A percentile compares a stretch with the other conserved stretches of the same genome.
These are phyloP conservation scores for Axea sp. DNA, from an alignment of 2,888 invertebrate genomes.

Conservation along the genomic window DNA sequence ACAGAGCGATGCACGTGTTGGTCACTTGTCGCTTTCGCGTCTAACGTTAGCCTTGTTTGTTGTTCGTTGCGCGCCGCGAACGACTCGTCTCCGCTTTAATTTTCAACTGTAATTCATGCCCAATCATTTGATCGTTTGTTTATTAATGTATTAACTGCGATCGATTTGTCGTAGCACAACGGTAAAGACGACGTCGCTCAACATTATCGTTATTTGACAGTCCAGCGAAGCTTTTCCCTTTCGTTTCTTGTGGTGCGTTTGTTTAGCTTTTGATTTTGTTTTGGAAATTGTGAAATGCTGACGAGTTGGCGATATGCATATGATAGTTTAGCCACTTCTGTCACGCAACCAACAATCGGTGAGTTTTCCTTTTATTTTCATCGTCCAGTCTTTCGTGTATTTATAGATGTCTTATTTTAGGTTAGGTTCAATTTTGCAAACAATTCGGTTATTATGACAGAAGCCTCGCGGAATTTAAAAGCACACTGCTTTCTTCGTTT, in stretches of 20 bases:
- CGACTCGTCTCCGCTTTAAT: not conserved
- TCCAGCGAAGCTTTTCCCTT: constrained; percentile 5
- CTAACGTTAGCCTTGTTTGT: constrained; percentile 5
- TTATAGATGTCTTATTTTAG: constrained; percentile 25
- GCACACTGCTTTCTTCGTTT: no score
- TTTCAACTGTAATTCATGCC: not conserved
- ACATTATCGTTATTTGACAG: constrained; percentile 21
- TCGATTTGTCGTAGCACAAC: constrained; percentile 14
- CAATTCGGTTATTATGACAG: no score
- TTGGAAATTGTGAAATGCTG: constrained; percentile 74
- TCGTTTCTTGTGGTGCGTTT: constrained; percentile 23
- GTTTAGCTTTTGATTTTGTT: constrained; percentile 23
- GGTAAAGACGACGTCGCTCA: not conserved
- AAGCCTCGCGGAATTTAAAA: no score
- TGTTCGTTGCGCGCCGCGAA: constrained; percentile 4
- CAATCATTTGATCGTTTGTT: constrained; percentile 15
- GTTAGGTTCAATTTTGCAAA: constrained; percentile 29
- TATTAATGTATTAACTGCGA: constrained; percentile 14
- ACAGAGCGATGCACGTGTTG: constrained; percentile 27
- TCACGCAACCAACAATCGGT: constrained; percentile 68
- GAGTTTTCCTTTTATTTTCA: constrained; percentile 58
- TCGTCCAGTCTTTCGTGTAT: constrained; percentile 2
- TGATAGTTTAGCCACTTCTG: constrained; percentile 69
- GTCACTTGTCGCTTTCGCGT: not conserved
- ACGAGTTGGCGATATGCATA: constrained; percentile 72